These are phyloP conservation scores for Hypanus sabinus DNA, from an alignment of 2,113 vertebrate genomes.

Conservation along the genomic window DNA sequence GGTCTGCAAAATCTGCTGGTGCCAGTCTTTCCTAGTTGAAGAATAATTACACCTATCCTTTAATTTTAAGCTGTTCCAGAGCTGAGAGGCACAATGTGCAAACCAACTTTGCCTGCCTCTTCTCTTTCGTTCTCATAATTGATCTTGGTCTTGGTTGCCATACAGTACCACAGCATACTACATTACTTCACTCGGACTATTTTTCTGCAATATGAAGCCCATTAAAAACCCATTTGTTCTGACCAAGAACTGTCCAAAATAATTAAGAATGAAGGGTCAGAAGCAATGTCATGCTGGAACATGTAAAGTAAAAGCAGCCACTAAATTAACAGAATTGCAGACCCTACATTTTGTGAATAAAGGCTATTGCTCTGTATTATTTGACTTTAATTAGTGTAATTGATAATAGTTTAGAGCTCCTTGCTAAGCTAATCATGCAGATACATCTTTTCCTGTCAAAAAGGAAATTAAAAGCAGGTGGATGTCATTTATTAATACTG, in stretches of 20 bases:
- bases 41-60: neutral
- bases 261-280: slow-evolving; percentile 35
- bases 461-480: slow-evolving; percentile 56
- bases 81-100: neutral
- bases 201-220: neutral
- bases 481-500: slow-evolving; percentile 51
- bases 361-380: slow-evolving; percentile 48
- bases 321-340: slow-evolving; percentile 41
- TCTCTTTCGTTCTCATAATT: neutral
- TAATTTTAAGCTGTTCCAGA: neutral
- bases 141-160: neutral
- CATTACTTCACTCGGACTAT: neutral
- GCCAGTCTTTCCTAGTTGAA: neutral
- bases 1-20: no score
- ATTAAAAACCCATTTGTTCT: slow-evolving; percentile 35
- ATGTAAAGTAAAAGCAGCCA: slow-evolving; percentile 38
- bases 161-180: neutral
- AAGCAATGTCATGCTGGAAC: neutral
- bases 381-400: slow-evolving; percentile 59
- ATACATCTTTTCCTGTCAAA: slow-evolving; percentile 55
- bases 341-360: slow-evolving; percentile 45
- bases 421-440: slow-evolving; percentile 59
- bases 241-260: slow-evolving; percentile 25
- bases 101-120: neutral
- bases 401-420: slow-evolving; percentile 57